phyloP scores from a whole-genome alignment of 2,113 vertebrate genomes.

The Toxostoma redivivum region DNA sequence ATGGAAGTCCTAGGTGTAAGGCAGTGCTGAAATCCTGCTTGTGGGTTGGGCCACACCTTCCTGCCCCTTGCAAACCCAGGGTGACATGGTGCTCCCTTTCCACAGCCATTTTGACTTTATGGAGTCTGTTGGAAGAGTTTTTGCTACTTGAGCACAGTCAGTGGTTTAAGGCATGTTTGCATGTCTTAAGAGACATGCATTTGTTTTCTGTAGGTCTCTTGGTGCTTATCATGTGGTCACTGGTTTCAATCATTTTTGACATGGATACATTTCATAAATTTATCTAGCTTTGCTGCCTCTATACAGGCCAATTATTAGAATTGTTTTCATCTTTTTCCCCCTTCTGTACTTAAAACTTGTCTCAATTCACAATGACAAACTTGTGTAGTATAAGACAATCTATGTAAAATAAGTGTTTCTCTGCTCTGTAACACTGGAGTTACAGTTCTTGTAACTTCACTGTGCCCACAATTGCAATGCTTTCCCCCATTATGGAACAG shows the following conservation, averaged over 20 bases:
- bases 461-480: background rate
- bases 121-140: background rate
- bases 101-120: background rate
- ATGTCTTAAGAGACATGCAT: rapidly evolving
- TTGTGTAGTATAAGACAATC: background rate
- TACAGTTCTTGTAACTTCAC: background rate
- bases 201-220: background rate
- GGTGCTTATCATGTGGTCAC: rapidly evolving
- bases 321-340: background rate
- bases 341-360: background rate
- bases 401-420: background rate
- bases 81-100: rapidly evolving
- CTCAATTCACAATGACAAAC: background rate
- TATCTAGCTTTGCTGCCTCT: background rate
- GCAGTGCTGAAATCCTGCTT: background rate
- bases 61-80: background rate
- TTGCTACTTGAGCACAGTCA: background rate
- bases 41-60: rapidly evolving
- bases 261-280: background rate
- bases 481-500: background rate
- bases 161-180: background rate
- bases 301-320: background rate
- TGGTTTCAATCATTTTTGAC: background rate
- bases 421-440: background rate
- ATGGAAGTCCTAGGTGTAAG: background rate